Evolutionary conservation across 2,888 invertebrate genomes (phyloP), one percentile per base, ranked within the genome.

Genomic region (Unio delphinus): DNA sequence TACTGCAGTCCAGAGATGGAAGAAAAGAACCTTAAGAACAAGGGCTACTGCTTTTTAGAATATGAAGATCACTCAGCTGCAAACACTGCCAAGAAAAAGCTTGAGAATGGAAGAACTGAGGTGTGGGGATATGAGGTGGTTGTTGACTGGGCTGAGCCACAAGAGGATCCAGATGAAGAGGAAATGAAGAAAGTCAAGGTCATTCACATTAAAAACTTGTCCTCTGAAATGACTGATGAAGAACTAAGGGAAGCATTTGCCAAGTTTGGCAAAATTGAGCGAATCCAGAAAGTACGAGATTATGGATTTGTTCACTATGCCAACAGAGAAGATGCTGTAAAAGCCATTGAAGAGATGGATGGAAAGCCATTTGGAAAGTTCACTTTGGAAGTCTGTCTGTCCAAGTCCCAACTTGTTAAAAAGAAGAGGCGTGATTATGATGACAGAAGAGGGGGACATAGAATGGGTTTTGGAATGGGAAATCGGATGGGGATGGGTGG

Each of bases 221-320:
- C 70, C 17, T 65, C 71, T 0, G 69, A 70, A 5, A 69, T 77
- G 1, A 74, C 58, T 11, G 77, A 77, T 45, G 74, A 77, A 55
- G 55, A 68, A n/a, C 67, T 77, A 7, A 64, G 69, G 23, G 56
- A 64, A 34, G 71, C 69, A 58, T 77, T 77, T 61, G 74, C 71
- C 55, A 63, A 59, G n/a, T 69, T 69, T 26, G 77, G 77, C 1
- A 73, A 74, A 60, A 59, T 77, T 11, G 62, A 61, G 34, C 65
- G 71, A 17, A 73, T 77, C 1, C 73, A 77, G 64, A 77, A 74
- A 68, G 77, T 77, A 1, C 59, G 77, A 4, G 77, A 77, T 62
- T 77, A 77, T 58, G 74, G 70, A 8, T 77, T 77, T 54, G 62
- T 77, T 11, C 77, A 77, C 65, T 74, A 68, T 56, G 74, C 73